These are phyloP conservation scores for Gibbula magus DNA, from an alignment of 2,888 invertebrate genomes.

Conservation along the genomic window DNA sequence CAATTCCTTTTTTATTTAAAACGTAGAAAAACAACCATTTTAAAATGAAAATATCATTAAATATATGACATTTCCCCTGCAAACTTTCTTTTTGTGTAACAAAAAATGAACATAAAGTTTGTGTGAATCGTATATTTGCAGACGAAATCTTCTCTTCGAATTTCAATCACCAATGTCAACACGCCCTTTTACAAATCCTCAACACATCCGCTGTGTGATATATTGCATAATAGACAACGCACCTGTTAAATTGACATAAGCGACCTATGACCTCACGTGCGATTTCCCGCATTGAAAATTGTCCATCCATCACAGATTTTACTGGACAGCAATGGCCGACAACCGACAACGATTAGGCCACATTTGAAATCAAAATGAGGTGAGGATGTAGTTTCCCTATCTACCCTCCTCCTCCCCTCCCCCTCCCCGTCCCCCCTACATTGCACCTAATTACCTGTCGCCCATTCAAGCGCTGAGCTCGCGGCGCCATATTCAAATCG, in stretches of 20 bases:
- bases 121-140: too few relatives aligned
- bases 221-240: neutral
- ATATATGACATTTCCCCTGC: too few relatives aligned
- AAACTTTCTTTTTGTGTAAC: too few relatives aligned
- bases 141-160: too few relatives aligned
- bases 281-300: neutral
- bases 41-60: too few relatives aligned
- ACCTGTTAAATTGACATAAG: neutral
- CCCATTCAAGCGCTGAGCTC: neutral
- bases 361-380: neutral
- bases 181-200: too few relatives aligned
- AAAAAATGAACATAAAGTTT: too few relatives aligned
- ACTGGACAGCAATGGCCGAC: neutral
- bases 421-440: neutral
- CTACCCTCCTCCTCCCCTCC: neutral
- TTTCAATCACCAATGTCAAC: too few relatives aligned
- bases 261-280: neutral
- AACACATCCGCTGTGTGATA: too few relatives aligned
- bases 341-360: neutral
- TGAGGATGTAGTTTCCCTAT: neutral
- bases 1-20: too few relatives aligned
- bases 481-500: slow-evolving; percentile 4
- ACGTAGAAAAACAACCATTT: too few relatives aligned
- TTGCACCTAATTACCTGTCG: neutral
- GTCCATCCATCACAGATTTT: neutral